A percentile compares a stretch with the other conserved stretches of the same genome.
Evolutionary conservation across 2,113 vertebrate species (phyloP).

Genomic region (Talpa occidentalis): DNA sequence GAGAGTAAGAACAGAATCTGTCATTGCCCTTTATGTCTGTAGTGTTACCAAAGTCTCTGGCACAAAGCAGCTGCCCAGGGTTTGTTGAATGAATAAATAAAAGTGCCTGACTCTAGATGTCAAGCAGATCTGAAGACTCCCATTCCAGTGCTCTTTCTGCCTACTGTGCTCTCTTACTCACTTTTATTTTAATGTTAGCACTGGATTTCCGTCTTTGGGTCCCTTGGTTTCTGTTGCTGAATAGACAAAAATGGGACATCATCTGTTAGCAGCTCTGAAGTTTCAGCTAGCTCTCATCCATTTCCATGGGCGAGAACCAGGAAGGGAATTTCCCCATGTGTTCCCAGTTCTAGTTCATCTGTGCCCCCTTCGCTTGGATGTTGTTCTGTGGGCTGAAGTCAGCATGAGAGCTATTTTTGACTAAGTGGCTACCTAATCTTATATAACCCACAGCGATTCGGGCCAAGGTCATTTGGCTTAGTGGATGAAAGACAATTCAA

Average conservation of each 20-base stretch:
- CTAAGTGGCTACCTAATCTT: constrained; percentile 67
- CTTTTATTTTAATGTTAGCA: neutral
- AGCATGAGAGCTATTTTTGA: constrained; percentile 74
- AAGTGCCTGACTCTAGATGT: neutral
- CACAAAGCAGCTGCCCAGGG: neutral
- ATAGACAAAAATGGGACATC: neutral
- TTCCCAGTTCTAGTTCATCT: neutral
- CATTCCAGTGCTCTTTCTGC: neutral
- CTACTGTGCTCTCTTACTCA: neutral
- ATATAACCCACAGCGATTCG: constrained; percentile 63
- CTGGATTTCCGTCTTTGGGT: neutral
- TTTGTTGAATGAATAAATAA: neutral
- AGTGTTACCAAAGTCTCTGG: neutral
- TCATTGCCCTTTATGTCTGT: neutral
- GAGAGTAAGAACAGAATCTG: neutral
- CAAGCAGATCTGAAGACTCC: neutral
- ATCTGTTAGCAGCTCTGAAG: neutral
- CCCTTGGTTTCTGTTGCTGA: neutral
- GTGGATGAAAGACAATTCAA: constrained; percentile 42
- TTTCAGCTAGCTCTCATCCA: neutral
- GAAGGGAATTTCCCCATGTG: constrained; percentile 25
- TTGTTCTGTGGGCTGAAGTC: constrained; percentile 62
- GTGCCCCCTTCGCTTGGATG: constrained; percentile 49
- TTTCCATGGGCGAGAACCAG: neutral
- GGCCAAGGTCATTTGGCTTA: constrained; percentile 72